phyloP scores from a whole-genome alignment of 2,797 vertebrate species.

The Synaphobranchus kaupii region DNA sequence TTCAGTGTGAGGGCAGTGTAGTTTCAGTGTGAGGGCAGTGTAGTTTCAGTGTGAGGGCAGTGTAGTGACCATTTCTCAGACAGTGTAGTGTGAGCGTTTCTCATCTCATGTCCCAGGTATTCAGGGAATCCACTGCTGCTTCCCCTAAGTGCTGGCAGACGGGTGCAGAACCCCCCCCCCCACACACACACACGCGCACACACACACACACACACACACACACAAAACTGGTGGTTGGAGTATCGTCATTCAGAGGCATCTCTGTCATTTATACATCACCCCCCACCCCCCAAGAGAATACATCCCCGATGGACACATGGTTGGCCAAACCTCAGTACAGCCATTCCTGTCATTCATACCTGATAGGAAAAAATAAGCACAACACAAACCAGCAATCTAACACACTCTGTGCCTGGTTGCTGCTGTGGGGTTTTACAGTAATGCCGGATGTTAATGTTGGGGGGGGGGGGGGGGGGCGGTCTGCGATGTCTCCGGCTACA shows the following conservation, averaged over 20 bases:
- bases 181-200: background rate
- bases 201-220: background rate
- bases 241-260: background rate
- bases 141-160: background rate
- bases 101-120: background rate
- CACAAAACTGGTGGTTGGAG: background rate
- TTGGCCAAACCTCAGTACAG: background rate
- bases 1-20: too few relatives aligned
- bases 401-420: background rate
- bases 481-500: slow-evolving; percentile 33
- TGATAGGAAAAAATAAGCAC: background rate
- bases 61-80: background rate
- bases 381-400: background rate
- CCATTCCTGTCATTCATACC: too few relatives aligned
- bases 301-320: background rate
- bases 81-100: too few relatives aligned
- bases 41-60: background rate
- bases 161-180: background rate
- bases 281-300: too few relatives aligned
- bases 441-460: background rate
- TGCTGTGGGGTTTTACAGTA: background rate
- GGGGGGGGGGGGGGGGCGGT: slow-evolving; percentile 3
- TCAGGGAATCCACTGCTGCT: background rate
- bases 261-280: background rate
- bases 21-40: too few relatives aligned